Evolutionary conservation across 1,140 invertebrate genomes (phyloP), one percentile per base, ranked within the genome.

Genomic region (Armadillidium nasatum): DNA sequence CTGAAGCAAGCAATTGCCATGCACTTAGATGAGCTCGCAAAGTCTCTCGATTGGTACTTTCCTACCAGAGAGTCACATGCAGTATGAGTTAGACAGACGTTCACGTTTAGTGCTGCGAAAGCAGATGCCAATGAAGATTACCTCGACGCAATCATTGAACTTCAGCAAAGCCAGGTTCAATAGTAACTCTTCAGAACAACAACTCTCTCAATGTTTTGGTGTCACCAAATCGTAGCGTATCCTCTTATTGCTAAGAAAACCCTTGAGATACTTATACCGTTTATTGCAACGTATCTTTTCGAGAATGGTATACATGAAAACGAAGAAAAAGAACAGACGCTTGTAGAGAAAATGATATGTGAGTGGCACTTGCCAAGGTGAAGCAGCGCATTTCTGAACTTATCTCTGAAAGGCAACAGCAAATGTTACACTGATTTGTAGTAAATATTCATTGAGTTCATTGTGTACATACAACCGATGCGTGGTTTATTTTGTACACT

Each of bases 1-100:
- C 74, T 79, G 77, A 75, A 75, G 44, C 69, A 76, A 70, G 73
- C 73, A 72, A 71, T 76, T 76, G 74, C 67, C 3, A 33, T 71
- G 74, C 68, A 71, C 74, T 76, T 71, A 76, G 72, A 73, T 23
- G 72, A 73, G 23, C 72, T 73, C 44, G 44, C 72, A 73, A 73
- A 73, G 74, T 75, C 74, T 75, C 73, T 75, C 3, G 74, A 75
- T 10, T 72, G 33, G 75, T 75, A 33, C 33, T 33, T 33, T 33
- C 33, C 33, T 33, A 33, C 33, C 33, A 33, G 33, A 33, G 33
- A 33, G 33, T 33, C 33, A 33, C 6, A 33, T 33, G 1, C 33
- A 33, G 33, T 6, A 33, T 33, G 33, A 6, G 33, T 33, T 1
- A 33, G 33, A 33, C 33, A 75, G 66, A 1, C 33, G 6, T 33